Percentiles rank a stretch among this genome's conserved stretches.
Evolutionary conservation across 2,113 vertebrate genomes (phyloP).

Genomic region (Parus major): DNA sequence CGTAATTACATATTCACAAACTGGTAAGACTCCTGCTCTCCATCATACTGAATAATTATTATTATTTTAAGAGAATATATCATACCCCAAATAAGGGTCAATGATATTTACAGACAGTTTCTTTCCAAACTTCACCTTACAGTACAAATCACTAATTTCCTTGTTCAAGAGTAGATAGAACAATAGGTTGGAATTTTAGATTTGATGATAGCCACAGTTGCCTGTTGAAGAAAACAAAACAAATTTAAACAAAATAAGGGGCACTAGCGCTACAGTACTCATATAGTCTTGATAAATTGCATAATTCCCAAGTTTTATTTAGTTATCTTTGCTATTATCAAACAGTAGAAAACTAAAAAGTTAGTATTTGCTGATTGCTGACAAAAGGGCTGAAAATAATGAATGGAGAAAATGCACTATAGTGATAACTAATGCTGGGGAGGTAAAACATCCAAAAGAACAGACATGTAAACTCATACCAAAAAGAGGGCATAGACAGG

Average conservation of each 20-base stretch:
- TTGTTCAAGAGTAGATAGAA: slow-evolving; percentile 72
- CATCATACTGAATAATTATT: not conserved
- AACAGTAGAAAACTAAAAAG: not conserved
- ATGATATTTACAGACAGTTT: not conserved
- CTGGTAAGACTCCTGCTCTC: not conserved
- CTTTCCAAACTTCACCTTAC: not conserved
- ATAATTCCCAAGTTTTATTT: not conserved
- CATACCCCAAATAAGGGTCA: not conserved
- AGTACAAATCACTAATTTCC: not conserved
- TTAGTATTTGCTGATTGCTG: not conserved
- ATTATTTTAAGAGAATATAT: not conserved
- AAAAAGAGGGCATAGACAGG: not conserved
- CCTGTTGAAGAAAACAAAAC: slow-evolving; percentile 65
- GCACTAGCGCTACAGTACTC: not conserved
- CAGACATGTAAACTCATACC: not conserved
- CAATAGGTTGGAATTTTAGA: slow-evolving; percentile 82
- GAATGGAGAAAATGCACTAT: not conserved
- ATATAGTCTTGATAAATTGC: not conserved
- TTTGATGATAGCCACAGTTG: slow-evolving; percentile 75
- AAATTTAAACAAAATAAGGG: not conserved
- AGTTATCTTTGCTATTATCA: not conserved
- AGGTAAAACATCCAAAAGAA: not conserved
- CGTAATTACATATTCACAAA: not conserved
- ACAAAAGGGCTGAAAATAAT: not conserved
- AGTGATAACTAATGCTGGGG: not conserved